A percentile compares a stretch with the other conserved stretches of the same genome.
Evolutionary conservation across 2,888 invertebrate species (phyloP).

Genomic region (Nephrotoma flavescens): DNA sequence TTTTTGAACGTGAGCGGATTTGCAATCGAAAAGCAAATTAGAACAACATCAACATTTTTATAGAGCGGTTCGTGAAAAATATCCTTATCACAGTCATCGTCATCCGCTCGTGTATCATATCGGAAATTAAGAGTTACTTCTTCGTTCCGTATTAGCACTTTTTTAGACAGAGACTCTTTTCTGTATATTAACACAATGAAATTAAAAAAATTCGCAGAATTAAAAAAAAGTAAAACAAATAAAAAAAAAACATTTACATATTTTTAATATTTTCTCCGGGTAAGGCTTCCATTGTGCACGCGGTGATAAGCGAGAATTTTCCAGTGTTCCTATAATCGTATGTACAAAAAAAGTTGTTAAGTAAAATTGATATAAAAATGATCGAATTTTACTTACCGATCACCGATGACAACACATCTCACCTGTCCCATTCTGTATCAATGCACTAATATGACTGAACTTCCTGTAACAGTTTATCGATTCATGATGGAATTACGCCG

Average conservation of each 20-base stretch:
- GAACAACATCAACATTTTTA: conserved; percentile 61
- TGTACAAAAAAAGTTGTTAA: neutral
- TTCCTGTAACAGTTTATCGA: neutral
- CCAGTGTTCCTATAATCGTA: neutral
- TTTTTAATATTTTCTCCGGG: neutral
- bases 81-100: neutral
- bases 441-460: neutral
- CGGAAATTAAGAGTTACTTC: neutral
- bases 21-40: conserved; percentile 96
- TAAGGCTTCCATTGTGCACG: neutral
- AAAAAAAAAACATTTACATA: neutral
- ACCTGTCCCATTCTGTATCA: neutral
- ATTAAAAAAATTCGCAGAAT: neutral
- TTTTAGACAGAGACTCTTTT: neutral
- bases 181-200: neutral
- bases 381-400: neutral
- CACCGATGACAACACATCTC: neutral
- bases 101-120: neutral
- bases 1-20: conserved; percentile 99
- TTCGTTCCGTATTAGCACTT: neutral
- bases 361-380: neutral
- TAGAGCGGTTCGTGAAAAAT: neutral
- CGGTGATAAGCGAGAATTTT: neutral
- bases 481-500: neutral
- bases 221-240: neutral